Percentiles rank a stretch among this genome's conserved stretches.
Evolutionary conservation across 53 echinoderm and acorn worm genomes (phyloP).

Genomic region (Paracentrotus lividus): DNA sequence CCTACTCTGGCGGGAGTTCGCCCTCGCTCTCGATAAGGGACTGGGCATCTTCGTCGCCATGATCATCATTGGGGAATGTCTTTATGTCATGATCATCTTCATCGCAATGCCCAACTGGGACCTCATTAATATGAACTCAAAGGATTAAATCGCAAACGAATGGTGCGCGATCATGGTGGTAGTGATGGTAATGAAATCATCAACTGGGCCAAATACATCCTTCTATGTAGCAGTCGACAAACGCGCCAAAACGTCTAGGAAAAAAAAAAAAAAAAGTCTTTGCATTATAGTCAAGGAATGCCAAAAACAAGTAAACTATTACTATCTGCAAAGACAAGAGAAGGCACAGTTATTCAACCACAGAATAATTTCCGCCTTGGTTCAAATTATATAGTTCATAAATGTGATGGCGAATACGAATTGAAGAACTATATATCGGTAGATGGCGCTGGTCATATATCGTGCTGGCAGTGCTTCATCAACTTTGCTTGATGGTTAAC

Average conservation of each 20-base stretch:
- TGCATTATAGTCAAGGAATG: neutral
- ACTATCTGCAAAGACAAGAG: neutral
- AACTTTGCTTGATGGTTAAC: no score
- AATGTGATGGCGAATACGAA: neutral
- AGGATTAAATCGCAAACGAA: neutral
- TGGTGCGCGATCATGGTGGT: neutral
- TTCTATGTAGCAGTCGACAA: neutral
- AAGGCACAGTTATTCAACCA: neutral
- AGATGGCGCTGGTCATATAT: conserved; percentile 30
- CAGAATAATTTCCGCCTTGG: neutral
- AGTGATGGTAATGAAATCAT: neutral
- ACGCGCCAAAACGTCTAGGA: neutral
- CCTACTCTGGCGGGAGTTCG: conserved; percentile 58
- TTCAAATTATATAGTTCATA: neutral
- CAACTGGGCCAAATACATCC: neutral
- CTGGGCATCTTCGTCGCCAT: conserved; percentile 60
- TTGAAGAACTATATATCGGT: neutral
- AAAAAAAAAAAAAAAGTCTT: neutral
- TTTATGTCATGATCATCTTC: conserved; percentile 66
- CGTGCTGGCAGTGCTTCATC: neutral
- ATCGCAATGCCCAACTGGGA: conserved; percentile 69
- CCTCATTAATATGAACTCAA: neutral
- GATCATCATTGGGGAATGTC: conserved; percentile 68
- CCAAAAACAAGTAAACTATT: neutral
- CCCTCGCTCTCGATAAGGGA: conserved; percentile 69